Evolutionary conservation across 2,113 vertebrate genomes (phyloP), one percentile per base, ranked within the genome.

Genomic region (Engystomops pustulosus): DNA sequence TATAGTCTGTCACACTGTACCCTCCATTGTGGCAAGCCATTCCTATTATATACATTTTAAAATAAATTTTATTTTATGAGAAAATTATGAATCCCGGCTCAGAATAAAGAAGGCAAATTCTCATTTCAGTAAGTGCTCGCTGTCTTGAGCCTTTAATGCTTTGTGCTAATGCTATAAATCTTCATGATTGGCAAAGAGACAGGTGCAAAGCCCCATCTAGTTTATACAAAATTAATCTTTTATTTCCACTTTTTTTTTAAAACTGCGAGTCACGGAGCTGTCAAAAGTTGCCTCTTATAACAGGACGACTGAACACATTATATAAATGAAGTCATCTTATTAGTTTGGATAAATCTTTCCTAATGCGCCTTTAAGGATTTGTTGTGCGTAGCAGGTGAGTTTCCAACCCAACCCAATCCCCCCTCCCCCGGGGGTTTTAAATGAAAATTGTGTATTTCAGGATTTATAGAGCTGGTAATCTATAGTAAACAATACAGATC

Each of bases 91-190:
- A 34, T 34, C 5, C 45, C 27, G 47, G 47, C 10, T 53, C 72
- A 76, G 45, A 12, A 4, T 27, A 11, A 53, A 72, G 18, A 45
- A 45, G 23, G 14, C n/a, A 49, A 72, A 47, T 72, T 72, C 34
- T 70, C 68, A 70, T 70, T 70, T 70, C 68, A 70, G 36, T 70
- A 70, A 70, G 68, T 41, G 68, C 36, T 9, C 34, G 23, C n/a
- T 74, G 23, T 74, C 44, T 27, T 74, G 44, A 49, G 70, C 70
- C 44, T 74, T 74, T 74, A 74, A 74, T 47, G 44, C 69, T 72
- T n/a, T 47, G 69, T 47, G 41, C 70, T 74, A 49, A 49, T 74
- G 15, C 44, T 18, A 47, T 30, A 47, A 47, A 30, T 74, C 70
- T 47, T 72, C 23, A 15, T 15, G 69, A 23, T 72, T 44, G 69